Evolutionary conservation across 2,797 vertebrate genomes (phyloP), one percentile per base, ranked within the genome.

Genomic region (Xyrichtys novacula): DNA sequence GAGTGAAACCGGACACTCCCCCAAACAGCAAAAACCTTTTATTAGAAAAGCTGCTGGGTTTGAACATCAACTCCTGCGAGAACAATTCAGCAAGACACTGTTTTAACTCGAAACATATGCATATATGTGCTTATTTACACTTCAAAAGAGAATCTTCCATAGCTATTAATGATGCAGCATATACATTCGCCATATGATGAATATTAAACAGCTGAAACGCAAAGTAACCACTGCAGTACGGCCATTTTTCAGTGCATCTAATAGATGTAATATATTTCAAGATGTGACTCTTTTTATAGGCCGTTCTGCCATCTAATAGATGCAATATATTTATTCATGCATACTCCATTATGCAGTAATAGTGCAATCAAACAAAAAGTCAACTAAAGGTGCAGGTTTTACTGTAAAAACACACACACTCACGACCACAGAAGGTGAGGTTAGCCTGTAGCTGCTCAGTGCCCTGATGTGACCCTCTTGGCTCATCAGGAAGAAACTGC

Each of bases 401-500:
- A 58, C 23, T 72, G 43, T 44, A 48, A 29, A 53, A n/a, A n/a
- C n/a, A 58, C 43, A 56, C 38, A 36, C 22, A 15, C 32, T 31
- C 12, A 57, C 36, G 17, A 32, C n/a, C 47, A 29, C 26, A n/a
- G 19, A 7, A n/a, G 0, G 16, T 40, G 58, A 61, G n/a, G 66
- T 34, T 40, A 47, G 50, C 65, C 19, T 32, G 46, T 48, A 20
- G 76, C 76, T 46, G 50, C 85, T 81, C 44, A 0, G 59, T 74
- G 69, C 25, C 85, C 85, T 55, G 73, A 74, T 80, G 58, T 83
- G 76, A 86, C 85, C 82, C 83, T 57, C 42, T 70, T 74, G 78
- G 81, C 84, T 84, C 73, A 66, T 90, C 86, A 80, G 81, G 76
- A 87, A 85, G 84, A 90, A 46, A 87, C 79, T 78, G 85, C 77